These are phyloP conservation scores for Remorina albescens DNA, from an alignment of 2,797 vertebrate species.

Conservation along the genomic window DNA sequence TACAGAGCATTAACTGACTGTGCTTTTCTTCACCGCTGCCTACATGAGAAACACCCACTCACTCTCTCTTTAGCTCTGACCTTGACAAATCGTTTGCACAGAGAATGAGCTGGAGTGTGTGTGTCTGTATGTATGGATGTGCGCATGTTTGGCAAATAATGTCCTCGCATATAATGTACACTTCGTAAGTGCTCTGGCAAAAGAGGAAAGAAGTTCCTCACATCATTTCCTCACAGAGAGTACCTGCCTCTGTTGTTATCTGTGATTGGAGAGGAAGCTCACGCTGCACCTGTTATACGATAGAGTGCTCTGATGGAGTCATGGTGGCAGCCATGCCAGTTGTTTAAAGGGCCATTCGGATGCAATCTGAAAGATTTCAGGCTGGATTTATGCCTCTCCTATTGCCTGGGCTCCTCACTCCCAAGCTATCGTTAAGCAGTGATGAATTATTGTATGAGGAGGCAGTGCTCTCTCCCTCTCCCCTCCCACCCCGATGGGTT, in stretches of 20 bases:
- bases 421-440: slow-evolving; percentile 69
- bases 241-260: slow-evolving; percentile 56
- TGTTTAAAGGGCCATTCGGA: slow-evolving; percentile 84
- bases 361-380: slow-evolving; percentile 80
- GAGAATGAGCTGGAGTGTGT: slow-evolving; percentile 11
- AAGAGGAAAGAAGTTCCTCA: slow-evolving; percentile 27
- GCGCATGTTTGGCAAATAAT: slow-evolving; percentile 27
- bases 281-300: slow-evolving; percentile 47
- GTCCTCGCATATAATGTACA: slow-evolving; percentile 27
- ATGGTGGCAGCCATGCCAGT: slow-evolving; percentile 67
- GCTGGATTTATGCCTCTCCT: slow-evolving; percentile 76
- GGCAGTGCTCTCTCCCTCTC: slow-evolving; percentile 32
- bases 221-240: slow-evolving; percentile 49
- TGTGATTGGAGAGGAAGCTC: slow-evolving; percentile 69
- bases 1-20: slow-evolving; percentile 35
- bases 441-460: slow-evolving; percentile 74
- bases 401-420: slow-evolving; percentile 55
- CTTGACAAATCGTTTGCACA: slow-evolving; percentile 56
- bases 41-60: slow-evolving; percentile 41
- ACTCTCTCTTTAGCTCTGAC: slow-evolving; percentile 50
- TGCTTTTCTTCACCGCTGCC: slow-evolving; percentile 34
- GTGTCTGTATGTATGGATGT: not conserved
- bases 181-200: slow-evolving; percentile 28
- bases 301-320: slow-evolving; percentile 63
- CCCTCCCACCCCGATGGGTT: slow-evolving; percentile 31